Evolutionary conservation across 2,888 invertebrate species (phyloP).

Genomic region (Drosophila paramelanica): DNA sequence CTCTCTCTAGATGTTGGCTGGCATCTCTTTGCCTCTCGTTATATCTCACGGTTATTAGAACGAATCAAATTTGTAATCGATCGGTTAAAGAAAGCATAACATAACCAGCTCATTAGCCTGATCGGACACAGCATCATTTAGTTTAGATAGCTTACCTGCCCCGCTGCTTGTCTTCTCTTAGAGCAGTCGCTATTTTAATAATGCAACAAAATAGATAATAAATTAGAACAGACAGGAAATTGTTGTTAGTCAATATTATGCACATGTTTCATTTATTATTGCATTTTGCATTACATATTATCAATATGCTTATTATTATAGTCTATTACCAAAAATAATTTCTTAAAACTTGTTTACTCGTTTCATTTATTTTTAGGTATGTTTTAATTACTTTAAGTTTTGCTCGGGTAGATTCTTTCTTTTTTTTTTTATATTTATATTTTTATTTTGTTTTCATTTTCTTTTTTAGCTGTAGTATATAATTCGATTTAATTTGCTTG

Average conservation of each 20-base stretch:
- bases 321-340: constrained; percentile 84
- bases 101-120: not conserved
- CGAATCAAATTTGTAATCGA: no score
- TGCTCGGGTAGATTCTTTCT: constrained; percentile 50
- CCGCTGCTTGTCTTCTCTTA: no score
- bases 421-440: constrained; percentile 10
- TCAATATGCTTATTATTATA: constrained; percentile 70
- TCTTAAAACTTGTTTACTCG: constrained; percentile 77
- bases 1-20: no score
- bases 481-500: constrained; percentile 68
- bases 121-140: not conserved
- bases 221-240: not conserved
- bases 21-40: no score
- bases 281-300: constrained; percentile 72
- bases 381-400: constrained; percentile 71
- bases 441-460: constrained; percentile 14
- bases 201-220: not conserved
- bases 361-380: constrained; percentile 71
- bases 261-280: constrained; percentile 79
- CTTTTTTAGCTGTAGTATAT: constrained; percentile 45
- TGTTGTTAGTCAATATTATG: constrained; percentile 75
- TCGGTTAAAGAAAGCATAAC: no score
- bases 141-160: not conserved
- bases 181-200: not conserved
- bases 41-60: no score